Base-by-base conservation (phyloP, 1,140 invertebrate genomes). In the Euschistus heros region DNA sequence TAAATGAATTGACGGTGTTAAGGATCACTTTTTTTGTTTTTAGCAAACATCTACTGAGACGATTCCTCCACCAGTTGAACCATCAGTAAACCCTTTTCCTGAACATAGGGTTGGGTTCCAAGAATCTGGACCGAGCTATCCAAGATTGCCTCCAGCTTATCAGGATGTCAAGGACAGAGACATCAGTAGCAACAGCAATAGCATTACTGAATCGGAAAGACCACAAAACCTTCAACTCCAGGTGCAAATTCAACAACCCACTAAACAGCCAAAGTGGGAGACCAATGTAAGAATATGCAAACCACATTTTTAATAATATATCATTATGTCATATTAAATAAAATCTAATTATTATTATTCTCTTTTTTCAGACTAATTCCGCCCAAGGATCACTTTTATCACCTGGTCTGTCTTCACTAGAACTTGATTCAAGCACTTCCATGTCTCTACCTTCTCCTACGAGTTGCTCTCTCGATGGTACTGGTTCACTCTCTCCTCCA, bases 381-480 rank as follows among this genome's bases (percentile, higher is more conserved):
- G 66, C 63, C 14, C 80, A 82, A 66, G 79, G 78, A 44, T 75
- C 78, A 24, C 74, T 84, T 61, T 73, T 87, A 7, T 87, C 85
- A 64, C 86, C 86, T 0, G 83, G 82, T 63, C 79, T 88, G 47
- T 86, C 83, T 61, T 88, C 86, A 73, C 71, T 87, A 70, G 86
- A 88, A 70, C 73, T 88, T 66, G 87, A 89, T 72, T 88, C 86
- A 10, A 86, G 84, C 42, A 88, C 86, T 42, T 88, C 85, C 69
- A 84, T 88, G 72, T 89, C 87, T 57, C 75, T 91, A 57, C 87
- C 88, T 0, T 88, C 87, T 59, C 87, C 86, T 0, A 81, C 83
- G 2, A 85, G 84, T 72, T 84, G 84, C 74, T 86, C 84, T 0
- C 72, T 87, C 70, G 85, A 87, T 65, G 82, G 81, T 69, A 72